Base-by-base conservation (phyloP, 2,797 vertebrate genomes). In the Taeniopygia guttata region DNA sequence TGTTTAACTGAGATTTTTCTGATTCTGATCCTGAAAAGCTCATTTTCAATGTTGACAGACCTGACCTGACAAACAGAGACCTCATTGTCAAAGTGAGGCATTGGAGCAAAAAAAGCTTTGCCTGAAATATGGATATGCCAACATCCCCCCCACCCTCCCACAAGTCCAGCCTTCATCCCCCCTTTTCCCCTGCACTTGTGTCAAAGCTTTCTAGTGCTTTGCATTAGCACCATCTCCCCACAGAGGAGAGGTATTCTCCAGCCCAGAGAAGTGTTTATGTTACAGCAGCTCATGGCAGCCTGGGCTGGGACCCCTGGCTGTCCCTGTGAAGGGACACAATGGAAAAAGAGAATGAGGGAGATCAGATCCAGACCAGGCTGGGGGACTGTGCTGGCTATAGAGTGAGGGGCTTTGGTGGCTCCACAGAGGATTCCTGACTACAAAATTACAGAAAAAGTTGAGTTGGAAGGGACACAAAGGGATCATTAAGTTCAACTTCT, bases 401-500 rank as follows among this genome's bases (percentile, higher is more conserved):
- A 19, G 16, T 66, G 45, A 55, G 36, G n/a, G 46, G 26, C 20
- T 42, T 30, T 15, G 15, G 49, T 36, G 56, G 34, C 34, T 77
- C 38, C 10, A 4, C 26, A 40, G 45, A 64, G 30, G 56, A 70
- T 70, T 27, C 20, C 45, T 81, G 34, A 27, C 9, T 15, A 22
- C 21, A 66, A 32, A 51, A 75, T 58, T 18, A 56, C 43, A 45
- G 45, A 36, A 59, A 7, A 51, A 12, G 3, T 2, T 75, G 70
- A 43, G 12, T 6, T 66, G 45, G 45, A 36, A 51, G 6, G 2
- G 17, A 27, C 2, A 3, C 11, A 58, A 3, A 1, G 5, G 7
- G 7, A 17, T 15, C 17, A 51, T 36, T 3, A 0, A 66, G 11
- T 43, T 18, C 52, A 36, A 0, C 2, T 0, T 20, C 26, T 36